These are phyloP conservation scores for Bradypodion pumilum DNA, from an alignment of 2,797 vertebrate genomes.

Conservation along the genomic window DNA sequence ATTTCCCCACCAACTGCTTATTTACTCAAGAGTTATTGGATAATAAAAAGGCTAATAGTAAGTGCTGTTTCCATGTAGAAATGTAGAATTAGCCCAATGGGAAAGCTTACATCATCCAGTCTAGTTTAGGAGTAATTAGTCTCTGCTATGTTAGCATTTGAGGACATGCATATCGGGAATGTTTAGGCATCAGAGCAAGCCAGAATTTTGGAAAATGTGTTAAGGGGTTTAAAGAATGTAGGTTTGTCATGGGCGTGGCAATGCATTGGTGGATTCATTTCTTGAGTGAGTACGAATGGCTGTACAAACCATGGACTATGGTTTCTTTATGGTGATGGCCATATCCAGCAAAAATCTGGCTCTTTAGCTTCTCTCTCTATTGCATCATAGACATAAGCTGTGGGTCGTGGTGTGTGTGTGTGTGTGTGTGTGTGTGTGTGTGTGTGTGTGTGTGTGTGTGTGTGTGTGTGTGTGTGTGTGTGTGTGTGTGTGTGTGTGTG, in stretches of 20 bases:
- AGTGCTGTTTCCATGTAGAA: not conserved
- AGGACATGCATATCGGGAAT: not conserved
- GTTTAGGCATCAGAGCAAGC: too few species aligned
- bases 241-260: not conserved
- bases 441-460: too few species aligned
- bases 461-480: too few species aligned
- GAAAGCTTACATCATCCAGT: not conserved
- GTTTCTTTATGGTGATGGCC: not conserved
- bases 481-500: too few species aligned
- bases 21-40: not conserved
- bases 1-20: not conserved
- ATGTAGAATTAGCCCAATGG: not conserved
- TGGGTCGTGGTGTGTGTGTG: too few species aligned
- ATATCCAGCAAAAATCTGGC: not conserved
- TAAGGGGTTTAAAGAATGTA: too few species aligned
- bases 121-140: not conserved
- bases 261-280: not conserved
- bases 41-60: not conserved
- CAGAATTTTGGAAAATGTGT: too few species aligned
- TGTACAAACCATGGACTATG: not conserved
- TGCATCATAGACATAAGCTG: not conserved
- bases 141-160: not conserved
- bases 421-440: too few species aligned
- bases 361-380: not conserved
- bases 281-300: not conserved